phyloP scores from a whole-genome alignment of 2,113 vertebrate species.

The Ictalurus punctatus region DNA sequence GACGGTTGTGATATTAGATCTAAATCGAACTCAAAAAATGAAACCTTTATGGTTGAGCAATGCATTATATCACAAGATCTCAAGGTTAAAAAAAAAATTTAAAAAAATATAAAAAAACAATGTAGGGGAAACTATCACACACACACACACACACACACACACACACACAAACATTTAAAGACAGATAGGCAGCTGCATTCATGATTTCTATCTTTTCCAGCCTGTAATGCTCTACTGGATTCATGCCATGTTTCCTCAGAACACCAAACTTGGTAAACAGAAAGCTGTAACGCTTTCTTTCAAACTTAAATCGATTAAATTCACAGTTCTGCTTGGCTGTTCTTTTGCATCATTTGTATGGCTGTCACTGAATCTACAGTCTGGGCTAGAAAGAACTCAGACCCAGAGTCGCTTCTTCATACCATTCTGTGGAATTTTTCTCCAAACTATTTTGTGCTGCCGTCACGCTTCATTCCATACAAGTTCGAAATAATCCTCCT shows the following conservation, averaged over 20 bases:
- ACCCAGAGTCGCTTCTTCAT: too few relatives aligned
- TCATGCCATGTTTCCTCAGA: neutral
- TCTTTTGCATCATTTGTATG: neutral
- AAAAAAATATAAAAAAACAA: too few relatives aligned
- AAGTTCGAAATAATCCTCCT: neutral
- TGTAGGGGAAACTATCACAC: neutral
- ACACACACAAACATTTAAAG: neutral
- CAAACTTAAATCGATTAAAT: neutral
- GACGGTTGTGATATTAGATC: neutral
- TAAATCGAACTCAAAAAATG: neutral
- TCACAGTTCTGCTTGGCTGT: neutral
- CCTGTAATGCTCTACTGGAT: neutral
- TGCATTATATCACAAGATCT: neutral
- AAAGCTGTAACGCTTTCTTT: neutral
- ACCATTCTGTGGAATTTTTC: neutral
- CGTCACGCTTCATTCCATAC: neutral
- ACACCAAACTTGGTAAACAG: neutral
- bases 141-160: neutral
- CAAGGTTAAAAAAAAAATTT: neutral
- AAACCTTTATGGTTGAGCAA: neutral
- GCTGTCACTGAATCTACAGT: neutral
- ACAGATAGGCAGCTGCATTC: neutral
- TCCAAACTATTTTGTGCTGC: neutral
- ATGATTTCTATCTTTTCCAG: slow-evolving; percentile 5
- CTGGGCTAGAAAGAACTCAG: neutral